Evolutionary conservation across 2,888 invertebrate genomes (phyloP).

Genomic region (Drosophila anceps): DNA sequence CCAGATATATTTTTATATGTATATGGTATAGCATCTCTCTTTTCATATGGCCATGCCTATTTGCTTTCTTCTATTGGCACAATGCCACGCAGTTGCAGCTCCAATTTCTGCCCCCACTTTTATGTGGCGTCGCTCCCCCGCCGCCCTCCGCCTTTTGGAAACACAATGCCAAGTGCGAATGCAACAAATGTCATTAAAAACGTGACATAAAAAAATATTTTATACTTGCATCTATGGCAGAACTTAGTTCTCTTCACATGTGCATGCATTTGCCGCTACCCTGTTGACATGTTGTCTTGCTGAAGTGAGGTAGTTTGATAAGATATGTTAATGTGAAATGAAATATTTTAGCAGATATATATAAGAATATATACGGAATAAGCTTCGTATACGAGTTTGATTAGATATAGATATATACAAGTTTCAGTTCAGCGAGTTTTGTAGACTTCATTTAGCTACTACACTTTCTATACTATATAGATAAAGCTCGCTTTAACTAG

Average conservation of each 20-base stretch:
- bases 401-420: background rate
- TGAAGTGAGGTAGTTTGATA: background rate
- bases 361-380: background rate
- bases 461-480: background rate
- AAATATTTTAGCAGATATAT: too few species aligned
- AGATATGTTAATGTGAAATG: background rate
- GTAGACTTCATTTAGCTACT: too few species aligned
- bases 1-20: background rate
- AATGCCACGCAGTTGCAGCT: constrained; percentile 32
- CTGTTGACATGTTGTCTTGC: constrained; percentile 8
- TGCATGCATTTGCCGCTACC: constrained; percentile 35
- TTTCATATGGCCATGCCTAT: background rate
- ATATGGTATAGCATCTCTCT: background rate
- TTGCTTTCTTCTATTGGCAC: constrained; percentile 24
- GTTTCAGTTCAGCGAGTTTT: too few species aligned
- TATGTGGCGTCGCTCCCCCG: constrained; percentile 1
- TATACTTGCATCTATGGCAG: constrained; percentile 53
- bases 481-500: background rate
- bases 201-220: constrained; percentile 76
- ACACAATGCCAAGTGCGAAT: constrained; percentile 61
- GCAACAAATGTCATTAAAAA: constrained; percentile 81
- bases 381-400: background rate
- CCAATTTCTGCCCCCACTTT: constrained; percentile 25
- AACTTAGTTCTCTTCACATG: constrained; percentile 36
- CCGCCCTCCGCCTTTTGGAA: too few species aligned